Evolutionary conservation across 2,888 invertebrate species (phyloP), one percentile per base, ranked within the genome.

Genomic region (Dryadula phaetusa): DNA sequence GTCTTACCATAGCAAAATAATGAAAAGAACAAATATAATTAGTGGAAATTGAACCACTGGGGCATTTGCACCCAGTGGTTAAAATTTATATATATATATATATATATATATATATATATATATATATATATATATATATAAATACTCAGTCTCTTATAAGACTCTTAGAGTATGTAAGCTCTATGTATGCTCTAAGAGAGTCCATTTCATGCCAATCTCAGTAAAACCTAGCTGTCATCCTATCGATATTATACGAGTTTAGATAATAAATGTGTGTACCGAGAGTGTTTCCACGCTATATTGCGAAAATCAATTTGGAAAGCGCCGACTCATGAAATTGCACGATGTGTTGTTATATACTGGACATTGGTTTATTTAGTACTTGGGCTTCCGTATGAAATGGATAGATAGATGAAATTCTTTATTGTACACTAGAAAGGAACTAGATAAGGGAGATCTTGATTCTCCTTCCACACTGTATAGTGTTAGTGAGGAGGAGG

Each of bases 251-350:
- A 56, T 56, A 22, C 22, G 10, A 10, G 40, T n/a, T 7, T 14
- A 56, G 22, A 56, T 60, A 60, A 44, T 44, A 60, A 60, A 60
- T 44, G 60, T 60, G 42, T 28, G 42, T 8, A 16, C 28, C 6
- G 28, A 18, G 60, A 60, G 60, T 44, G 44, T 28, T 60, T 60
- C 44, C 16, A 44, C 28, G 60, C 32, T 60, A 60, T 42, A 60
- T 44, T 32, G 46, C 14, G 44, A 46, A 28, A 44, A 60, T 60
- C 60, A 60, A 60, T 60, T 60, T 60, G 60, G 28, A 46, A 32
- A 60, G 44, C 60, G 60, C 44, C 60, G 44, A 60, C 46, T 60
- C 60, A 60, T 60, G 60, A 60, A 60, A 60, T 60, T 46, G 60
- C 42, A 42, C 32, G 32, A 28, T 46, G 28, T 18, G 12, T 14